These are phyloP conservation scores for Plusia festucae DNA, from an alignment of 2,888 invertebrate species.

Conservation along the genomic window DNA sequence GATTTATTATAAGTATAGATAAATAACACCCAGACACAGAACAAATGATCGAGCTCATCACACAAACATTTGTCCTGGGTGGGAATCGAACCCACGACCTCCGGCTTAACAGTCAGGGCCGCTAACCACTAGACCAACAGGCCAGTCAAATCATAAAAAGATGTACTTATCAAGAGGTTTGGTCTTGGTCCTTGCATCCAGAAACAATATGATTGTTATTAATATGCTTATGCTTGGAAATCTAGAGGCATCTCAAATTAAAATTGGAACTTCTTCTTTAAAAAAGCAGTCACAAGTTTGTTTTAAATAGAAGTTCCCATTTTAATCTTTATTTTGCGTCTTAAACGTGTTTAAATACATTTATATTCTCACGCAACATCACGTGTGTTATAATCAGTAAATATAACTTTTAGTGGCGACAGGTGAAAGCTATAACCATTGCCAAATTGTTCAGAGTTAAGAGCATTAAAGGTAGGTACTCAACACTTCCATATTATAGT, in stretches of 20 bases:
- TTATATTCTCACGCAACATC: constrained; percentile 28
- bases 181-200: background rate
- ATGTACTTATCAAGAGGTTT: background rate
- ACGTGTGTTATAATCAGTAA: constrained; percentile 34
- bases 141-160: too few species aligned
- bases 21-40: too few species aligned
- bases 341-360: constrained; percentile 29
- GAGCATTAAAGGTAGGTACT: constrained; percentile 8
- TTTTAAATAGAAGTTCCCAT: background rate
- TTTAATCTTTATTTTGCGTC: constrained; percentile 5
- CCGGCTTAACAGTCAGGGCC: too few species aligned
- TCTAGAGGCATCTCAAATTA: too few species aligned
- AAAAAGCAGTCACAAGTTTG: background rate
- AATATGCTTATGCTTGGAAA: background rate
- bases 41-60: too few species aligned
- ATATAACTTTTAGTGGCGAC: constrained; percentile 28
- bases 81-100: too few species aligned
- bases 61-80: too few species aligned
- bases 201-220: background rate
- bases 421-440: constrained; percentile 37
- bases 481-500: too few species aligned
- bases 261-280: background rate
- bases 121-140: too few species aligned
- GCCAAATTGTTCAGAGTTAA: constrained; percentile 35
- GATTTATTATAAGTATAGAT: too few species aligned